Evolutionary conservation across 1,140 invertebrate species (phyloP), one percentile per base, ranked within the genome.

Genomic region (Popillia japonica): DNA sequence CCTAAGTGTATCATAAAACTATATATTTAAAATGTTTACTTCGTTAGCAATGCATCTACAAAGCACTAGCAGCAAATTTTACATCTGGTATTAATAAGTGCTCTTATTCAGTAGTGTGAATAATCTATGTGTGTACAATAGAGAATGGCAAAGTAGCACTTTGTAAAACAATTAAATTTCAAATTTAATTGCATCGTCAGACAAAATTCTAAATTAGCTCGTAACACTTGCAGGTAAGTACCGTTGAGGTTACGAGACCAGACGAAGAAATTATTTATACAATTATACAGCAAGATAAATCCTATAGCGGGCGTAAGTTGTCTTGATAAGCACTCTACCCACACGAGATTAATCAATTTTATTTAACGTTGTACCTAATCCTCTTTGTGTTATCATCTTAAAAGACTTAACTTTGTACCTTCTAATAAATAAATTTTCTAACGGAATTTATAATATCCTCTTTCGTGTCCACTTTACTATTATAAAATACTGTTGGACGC

Each of bases 311-410:
- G 61, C 61, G 61, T 68, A 68, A 68, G 61, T 68, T 68, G 27
- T 34, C 61, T 27, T 68, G 61, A 68, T 68, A 68, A 68, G 61
- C 27, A 20, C 27, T 68, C 61, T 68, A 20, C 61, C 61, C 61
- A 68, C 61, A 68, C 20, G 61, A 68, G 61, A 68, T 68, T 68
- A 68, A 68, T 68, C 61, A 68, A 68, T 68, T 68, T 34, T 68
- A 68, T 68, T 68, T 68, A 68, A 34, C 61, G 61, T 23, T 68
- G 4, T 10, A 34, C 61, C 20, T 68, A 68, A 68, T 68, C 61
- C 61, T 68, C 61, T 68, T 68, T 68, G 61, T 68, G 61, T 68
- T 68, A 68, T 68, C 61, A 68, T 68, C 61, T 68, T 68, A 68
- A 68, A 68, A 68, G 61, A 68, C 27, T 68, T 34, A 68, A 34